Conservation (phyloP, 2,113 vertebrate genomes). For the Pachyramphus minor region DNA sequence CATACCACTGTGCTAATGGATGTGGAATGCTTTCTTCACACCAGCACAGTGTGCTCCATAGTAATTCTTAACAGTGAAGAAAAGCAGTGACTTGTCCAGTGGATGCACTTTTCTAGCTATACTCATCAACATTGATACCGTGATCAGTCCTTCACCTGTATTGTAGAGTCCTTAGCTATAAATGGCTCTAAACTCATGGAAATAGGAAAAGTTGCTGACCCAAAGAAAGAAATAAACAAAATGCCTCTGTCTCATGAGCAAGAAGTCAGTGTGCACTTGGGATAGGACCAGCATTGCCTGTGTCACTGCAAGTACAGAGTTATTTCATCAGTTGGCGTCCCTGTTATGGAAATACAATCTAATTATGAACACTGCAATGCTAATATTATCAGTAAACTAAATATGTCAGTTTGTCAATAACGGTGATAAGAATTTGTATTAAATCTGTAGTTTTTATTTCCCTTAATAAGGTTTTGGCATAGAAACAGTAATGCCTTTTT, state of each 20-base stretch:
- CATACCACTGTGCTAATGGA: background rate
- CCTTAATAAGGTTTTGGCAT: background rate
- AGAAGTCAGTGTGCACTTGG: background rate
- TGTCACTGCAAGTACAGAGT: background rate
- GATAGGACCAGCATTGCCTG: background rate
- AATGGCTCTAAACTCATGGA: background rate
- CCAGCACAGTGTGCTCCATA: background rate
- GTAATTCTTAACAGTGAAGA: background rate
- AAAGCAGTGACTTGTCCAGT: background rate
- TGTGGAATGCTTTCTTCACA: background rate
- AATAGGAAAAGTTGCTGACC: background rate
- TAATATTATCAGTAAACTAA: background rate
- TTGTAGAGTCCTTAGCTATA: background rate
- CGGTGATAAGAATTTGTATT: background rate
- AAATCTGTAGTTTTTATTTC: background rate
- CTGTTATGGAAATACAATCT: background rate
- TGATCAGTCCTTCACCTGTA: background rate
- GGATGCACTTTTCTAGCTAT: background rate
- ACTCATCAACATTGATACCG: background rate
- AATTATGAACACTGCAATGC: background rate
- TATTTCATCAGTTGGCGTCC: background rate
- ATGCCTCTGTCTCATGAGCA: background rate
- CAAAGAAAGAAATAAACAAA: background rate
- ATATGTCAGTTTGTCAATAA: background rate
- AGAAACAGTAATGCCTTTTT: background rate